Base-by-base conservation (phyloP, 2,888 invertebrate genomes). In the Peribatodes rhomboidaria region DNA sequence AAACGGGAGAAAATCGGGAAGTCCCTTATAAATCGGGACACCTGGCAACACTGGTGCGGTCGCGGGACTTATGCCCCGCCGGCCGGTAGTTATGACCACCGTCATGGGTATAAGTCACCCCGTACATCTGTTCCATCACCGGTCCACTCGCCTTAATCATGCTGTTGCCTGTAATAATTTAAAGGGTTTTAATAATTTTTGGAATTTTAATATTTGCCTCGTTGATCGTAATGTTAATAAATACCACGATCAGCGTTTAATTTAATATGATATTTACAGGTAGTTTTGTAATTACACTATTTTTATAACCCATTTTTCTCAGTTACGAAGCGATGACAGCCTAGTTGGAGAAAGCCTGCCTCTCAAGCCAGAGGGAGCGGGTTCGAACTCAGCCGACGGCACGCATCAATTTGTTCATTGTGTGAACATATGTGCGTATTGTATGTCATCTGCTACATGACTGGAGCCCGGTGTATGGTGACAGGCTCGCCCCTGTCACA, bases 1-100 rank as follows among this genome's bases (percentile, higher is more conserved):
- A 70, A 71, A 67, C 61, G 61, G n/a, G 16, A 20, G 60, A 61
- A 65, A 65, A 65, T 61, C 41, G 60, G 56, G 56, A 53, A 31
- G 60, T 52, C 50, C 52, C 47, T 27, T 61, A 61, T 65, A 65
- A 65, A 61, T 60, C 46, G 65, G 16, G 50, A 47, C 60, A 65
- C 65, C 65, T 65, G 60, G 65, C 60, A 65, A 57, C 65, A 65
- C 56, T 61, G 27, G 27, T 27, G 90, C 85, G 90, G 90, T 87
- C 80, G 79, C 81, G 80, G 83, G 88, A 90, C 88, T 90, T 89
- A 91, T 90, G 88, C 84, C 81, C 85, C 80, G 81, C 82, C 80
- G 83, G 84, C 79, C 84, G 78, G 72, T 90, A 91, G 89, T 90
- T 91, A 90, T 91, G 89, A 88, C 84, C 84, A 77, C 72, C 72